Conservation (phyloP, 2,888 invertebrate genomes). For the Trissonchulus latispiculum region DNA sequence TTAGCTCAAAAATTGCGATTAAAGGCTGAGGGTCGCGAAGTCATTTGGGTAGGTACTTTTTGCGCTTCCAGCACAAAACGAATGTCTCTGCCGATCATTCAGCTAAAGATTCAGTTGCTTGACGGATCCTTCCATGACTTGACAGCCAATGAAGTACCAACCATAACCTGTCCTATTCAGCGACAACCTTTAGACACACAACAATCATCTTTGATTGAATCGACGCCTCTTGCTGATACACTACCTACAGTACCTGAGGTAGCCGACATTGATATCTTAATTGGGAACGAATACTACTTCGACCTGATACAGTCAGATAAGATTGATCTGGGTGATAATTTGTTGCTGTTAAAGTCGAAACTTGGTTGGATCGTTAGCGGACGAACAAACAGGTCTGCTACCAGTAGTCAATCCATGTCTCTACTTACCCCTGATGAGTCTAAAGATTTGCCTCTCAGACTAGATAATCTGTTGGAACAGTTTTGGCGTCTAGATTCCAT, state of each 20-base stretch:
- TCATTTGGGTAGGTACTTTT: not conserved
- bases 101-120: not conserved
- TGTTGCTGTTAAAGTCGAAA: not conserved
- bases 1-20: not conserved
- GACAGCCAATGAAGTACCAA: not conserved
- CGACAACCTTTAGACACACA: not conserved
- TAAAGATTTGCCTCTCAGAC: too few relatives aligned
- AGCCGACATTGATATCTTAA: not conserved
- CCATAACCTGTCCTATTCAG: not conserved
- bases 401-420: not conserved
- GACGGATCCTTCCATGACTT: not conserved
- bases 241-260: not conserved
- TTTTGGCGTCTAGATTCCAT: not conserved
- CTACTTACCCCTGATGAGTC: not conserved
- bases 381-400: too few relatives aligned
- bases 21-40: not conserved
- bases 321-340: not conserved
- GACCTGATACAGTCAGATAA: not conserved
- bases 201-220: not conserved
- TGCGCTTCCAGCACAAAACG: not conserved
- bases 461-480: too few relatives aligned
- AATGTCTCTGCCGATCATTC: not conserved
- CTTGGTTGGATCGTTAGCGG: not conserved
- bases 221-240: not conserved
- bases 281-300: not conserved